Evolutionary conservation across 2,797 vertebrate species (phyloP).

Genomic region (Siniperca scherzeri): DNA sequence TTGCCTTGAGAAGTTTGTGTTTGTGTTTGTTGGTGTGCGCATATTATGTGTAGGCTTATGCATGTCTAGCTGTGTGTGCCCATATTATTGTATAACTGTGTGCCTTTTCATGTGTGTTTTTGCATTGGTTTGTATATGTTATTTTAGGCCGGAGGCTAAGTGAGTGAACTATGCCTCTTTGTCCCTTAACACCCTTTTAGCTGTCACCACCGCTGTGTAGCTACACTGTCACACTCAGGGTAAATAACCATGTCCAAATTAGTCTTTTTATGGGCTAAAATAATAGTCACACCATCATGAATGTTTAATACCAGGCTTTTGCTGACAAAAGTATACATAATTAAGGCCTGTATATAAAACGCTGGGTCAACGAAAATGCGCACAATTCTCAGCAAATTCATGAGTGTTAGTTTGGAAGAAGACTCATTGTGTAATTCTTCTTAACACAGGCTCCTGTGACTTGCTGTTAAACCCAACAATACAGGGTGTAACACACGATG

Average conservation of each 20-base stretch:
- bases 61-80: conserved; percentile 1
- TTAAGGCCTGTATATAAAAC: conserved; percentile 67
- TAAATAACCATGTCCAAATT: conserved; percentile 72
- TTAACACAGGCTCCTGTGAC: conserved; percentile 22
- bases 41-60: conserved; percentile 20
- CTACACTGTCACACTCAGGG: conserved; percentile 57
- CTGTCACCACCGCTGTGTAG: conserved; percentile 57
- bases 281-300: conserved; percentile 71
- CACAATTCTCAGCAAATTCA: conserved; percentile 61
- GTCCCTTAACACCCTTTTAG: conserved; percentile 63
- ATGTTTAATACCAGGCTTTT: conserved; percentile 74
- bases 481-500: conserved; percentile 1
- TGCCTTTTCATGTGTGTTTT: conserved; percentile 7
- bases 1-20: conserved; percentile 48
- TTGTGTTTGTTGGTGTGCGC: conserved; percentile 5
- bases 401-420: conserved; percentile 44
- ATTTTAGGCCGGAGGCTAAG: conserved; percentile 52
- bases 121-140: conserved; percentile 23
- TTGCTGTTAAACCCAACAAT: conserved; percentile 26
- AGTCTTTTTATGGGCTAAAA: conserved; percentile 69
- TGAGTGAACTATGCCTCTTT: conserved; percentile 61
- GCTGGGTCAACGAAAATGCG: conserved; percentile 62
- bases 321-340: conserved; percentile 72
- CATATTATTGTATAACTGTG: conserved; percentile 27
- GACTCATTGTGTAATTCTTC: conserved; percentile 38